These are phyloP conservation scores for Pyrocoelia pectoralis DNA, from an alignment of 2,888 invertebrate species.

Conservation along the genomic window DNA sequence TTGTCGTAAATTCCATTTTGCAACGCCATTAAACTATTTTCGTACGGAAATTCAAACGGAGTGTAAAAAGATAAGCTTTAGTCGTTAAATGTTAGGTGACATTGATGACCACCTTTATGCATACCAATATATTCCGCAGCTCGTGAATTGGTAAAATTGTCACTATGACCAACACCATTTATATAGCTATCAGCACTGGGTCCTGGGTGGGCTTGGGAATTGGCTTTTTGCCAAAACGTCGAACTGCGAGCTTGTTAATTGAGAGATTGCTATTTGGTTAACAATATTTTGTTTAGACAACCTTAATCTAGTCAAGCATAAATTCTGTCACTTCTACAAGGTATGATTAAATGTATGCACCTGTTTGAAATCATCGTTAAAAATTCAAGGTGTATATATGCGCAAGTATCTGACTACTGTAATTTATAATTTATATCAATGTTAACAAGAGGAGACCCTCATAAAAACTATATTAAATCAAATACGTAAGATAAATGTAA, in stretches of 20 bases:
- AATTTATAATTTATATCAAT: conserved; percentile 2
- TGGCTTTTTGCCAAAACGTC: conserved; percentile 48
- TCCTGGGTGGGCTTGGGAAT: conserved; percentile 50
- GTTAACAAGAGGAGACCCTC: conserved; percentile 11
- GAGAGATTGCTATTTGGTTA: conserved; percentile 57
- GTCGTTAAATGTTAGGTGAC: conserved; percentile 55
- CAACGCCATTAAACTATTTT: conserved; percentile 31
- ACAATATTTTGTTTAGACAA: conserved; percentile 52
- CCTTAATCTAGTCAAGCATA: conserved; percentile 55
- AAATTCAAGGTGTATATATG: background rate
- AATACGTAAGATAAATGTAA: background rate
- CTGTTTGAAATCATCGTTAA: conserved; percentile 35
- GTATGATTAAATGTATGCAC: conserved; percentile 50
- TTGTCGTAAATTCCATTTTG: conserved; percentile 30
- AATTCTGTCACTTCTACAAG: conserved; percentile 58
- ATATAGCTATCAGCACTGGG: conserved; percentile 54
- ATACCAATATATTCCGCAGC: conserved; percentile 54
- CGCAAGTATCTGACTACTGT: background rate
- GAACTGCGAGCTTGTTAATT: conserved; percentile 53
- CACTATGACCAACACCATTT: conserved; percentile 53
- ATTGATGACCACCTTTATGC: conserved; percentile 52
- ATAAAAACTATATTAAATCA: background rate
- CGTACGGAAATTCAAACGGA: conserved; percentile 28
- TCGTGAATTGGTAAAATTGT: conserved; percentile 56
- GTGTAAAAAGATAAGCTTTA: conserved; percentile 35